A percentile compares a stretch with the other conserved stretches of the same genome.
Conservation (phyloP, 35 echinoderm and acorn worm species). For the Amphiura filiformis region DNA sequence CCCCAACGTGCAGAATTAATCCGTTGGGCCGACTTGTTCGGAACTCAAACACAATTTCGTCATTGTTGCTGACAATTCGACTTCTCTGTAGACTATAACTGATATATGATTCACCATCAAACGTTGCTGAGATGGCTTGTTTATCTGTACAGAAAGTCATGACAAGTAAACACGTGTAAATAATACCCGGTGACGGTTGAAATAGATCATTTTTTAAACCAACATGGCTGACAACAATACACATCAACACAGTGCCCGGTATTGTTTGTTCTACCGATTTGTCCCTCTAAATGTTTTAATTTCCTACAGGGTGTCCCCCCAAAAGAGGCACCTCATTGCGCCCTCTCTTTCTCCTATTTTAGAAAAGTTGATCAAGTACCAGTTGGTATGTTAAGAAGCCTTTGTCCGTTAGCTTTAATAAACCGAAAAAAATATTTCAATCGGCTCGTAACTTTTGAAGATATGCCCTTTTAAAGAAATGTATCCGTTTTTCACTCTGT, state of each 20-base stretch:
- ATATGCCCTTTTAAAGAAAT: no score
- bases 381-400: no score
- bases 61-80: constrained; percentile 14
- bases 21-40: constrained; percentile 68
- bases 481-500: no score
- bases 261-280: neutral
- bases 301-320: no score
- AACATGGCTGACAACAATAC: neutral
- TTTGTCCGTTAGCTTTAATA: no score
- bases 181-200: neutral
- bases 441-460: no score
- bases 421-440: no score
- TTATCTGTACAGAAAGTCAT: constrained; percentile 24
- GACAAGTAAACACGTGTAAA: neutral
- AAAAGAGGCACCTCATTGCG: no score
- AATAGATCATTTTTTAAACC: neutral
- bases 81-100: constrained; percentile 53
- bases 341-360: no score
- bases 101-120: constrained; percentile 75
- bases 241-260: constrained; percentile 6
- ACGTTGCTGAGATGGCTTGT: constrained; percentile 54
- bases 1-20: constrained; percentile 67
- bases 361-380: no score
- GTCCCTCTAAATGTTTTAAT: neutral
- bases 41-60: constrained; percentile 77